Evolutionary conservation across 2,888 invertebrate species (phyloP), one percentile per base, ranked within the genome.

Genomic region (Heteromyza rotundicornis): DNA sequence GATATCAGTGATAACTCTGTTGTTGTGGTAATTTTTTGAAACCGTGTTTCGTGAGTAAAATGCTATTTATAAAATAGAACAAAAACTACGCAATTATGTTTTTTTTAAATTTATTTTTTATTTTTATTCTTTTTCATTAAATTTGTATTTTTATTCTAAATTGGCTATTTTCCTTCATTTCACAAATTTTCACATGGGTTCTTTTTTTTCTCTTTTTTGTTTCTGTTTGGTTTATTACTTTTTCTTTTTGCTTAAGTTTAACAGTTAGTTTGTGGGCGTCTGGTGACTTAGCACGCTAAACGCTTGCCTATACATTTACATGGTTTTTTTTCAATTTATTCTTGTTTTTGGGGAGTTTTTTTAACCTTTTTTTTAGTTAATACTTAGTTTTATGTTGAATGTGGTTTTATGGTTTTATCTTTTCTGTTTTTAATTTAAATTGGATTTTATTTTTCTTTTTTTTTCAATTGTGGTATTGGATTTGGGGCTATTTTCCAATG

Each of bases 71-170:
- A 23, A 52, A 52, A 52, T 52, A 52, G 19, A 52, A 52, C 16
- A 35, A 53, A 53, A 35, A n/a, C n/a, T n/a, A n/a, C n/a, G n/a
- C n/a, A n/a, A n/a, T n/a, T n/a, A n/a, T n/a, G n/a, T n/a, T n/a
- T n/a, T n/a, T n/a, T n/a, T n/a, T n/a, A n/a, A 53, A 59, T 53
- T 60, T 60, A 35, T 44, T 57, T 60, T 62, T 60, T 61, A 32
- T 56, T 59, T 27, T 54, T 58, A 12, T 49, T 50, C n/a, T 53
- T 59, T 56, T 22, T 47, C 22, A 53, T 57, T 58, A 64, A 64
- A 55, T 62, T 63, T 68, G 70, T 68, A 66, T 62, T 75, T 36
- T 74, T 76, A 72, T 68, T 69, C 73, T 74, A 75, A 75, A 75
- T 74, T 74, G 75, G 76, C 76, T 73, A 73, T 73, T 71, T 59